A percentile compares a stretch with the other conserved stretches of the same genome.
Conservation (phyloP, 2,113 vertebrate genomes). For the Fregetta grallaria region DNA sequence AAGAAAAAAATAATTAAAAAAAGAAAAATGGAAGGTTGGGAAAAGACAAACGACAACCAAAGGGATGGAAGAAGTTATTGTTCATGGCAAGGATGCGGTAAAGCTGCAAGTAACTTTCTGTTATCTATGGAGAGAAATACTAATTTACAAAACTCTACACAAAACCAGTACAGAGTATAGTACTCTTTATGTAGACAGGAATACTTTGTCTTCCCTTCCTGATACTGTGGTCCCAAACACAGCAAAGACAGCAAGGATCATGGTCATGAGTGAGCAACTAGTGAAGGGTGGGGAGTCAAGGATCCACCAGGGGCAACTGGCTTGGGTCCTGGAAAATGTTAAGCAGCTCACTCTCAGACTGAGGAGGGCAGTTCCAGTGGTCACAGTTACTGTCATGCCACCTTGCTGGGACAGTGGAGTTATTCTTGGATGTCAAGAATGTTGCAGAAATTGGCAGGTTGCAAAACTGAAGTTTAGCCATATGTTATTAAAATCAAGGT, state of each 20-base stretch:
- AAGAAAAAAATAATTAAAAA: not conserved
- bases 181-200: not conserved
- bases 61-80: not conserved
- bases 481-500: not conserved
- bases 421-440: not conserved
- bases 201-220: not conserved
- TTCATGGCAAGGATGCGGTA: not conserved
- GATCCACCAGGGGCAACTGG: not conserved
- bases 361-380: fast-evolving
- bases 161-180: not conserved
- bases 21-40: not conserved
- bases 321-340: not conserved
- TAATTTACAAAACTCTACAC: not conserved
- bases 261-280: not conserved
- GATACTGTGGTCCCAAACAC: not conserved
- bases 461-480: not conserved
- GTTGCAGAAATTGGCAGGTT: not conserved
- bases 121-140: not conserved
- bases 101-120: not conserved
- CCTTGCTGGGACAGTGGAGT: not conserved
- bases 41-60: not conserved
- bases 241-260: not conserved
- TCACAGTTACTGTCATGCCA: not conserved
- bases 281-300: not conserved
- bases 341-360: not conserved